Percentiles rank a stretch among this genome's conserved stretches.
Evolutionary conservation across 2,113 vertebrate genomes (phyloP).

Genomic region (Pterophyllum scalare): DNA sequence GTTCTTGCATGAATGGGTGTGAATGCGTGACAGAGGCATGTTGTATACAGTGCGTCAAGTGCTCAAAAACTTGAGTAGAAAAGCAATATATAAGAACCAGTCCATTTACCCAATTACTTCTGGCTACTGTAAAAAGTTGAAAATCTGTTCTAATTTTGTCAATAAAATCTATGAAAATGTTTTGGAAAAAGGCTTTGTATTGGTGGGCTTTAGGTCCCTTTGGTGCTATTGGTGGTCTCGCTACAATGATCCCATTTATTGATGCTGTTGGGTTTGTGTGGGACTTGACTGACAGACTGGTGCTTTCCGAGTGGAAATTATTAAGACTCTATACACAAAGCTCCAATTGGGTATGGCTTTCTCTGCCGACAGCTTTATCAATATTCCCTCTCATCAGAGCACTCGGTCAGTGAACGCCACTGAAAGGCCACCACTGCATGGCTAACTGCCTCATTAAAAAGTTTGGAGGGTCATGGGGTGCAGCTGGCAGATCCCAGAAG

Average conservation of each 20-base stretch:
- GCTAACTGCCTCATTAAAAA: constrained; percentile 81
- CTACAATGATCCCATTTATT: not conserved
- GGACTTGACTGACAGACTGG: constrained; percentile 15
- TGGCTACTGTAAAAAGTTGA: not conserved
- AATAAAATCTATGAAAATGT: too few species aligned
- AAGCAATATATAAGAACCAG: too few species aligned
- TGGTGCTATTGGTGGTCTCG: not conserved
- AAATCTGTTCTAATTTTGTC: not conserved
- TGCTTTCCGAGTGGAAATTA: constrained; percentile 30
- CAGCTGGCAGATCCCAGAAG: constrained; percentile 35
- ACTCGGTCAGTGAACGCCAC: constrained; percentile 61
- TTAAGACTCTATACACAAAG: constrained; percentile 11
- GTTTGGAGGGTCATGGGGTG: constrained; percentile 68
- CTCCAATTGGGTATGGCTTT: constrained; percentile 31
- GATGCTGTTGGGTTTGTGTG: constrained; percentile 12
- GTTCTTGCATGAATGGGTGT: too few species aligned
- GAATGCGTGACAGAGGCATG: too few species aligned
- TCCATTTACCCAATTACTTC: not conserved
- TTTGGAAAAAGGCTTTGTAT: not conserved
- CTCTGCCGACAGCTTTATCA: constrained; percentile 74
- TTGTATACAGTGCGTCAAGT: too few species aligned
- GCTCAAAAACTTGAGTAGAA: too few species aligned
- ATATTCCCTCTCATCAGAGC: constrained; percentile 78
- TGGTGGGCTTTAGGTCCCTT: not conserved
- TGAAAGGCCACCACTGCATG: constrained; percentile 67